Percentiles rank a stretch among this genome's conserved stretches.
Conservation (phyloP, 2,113 vertebrate species). For the Bostrychus sinensis region DNA sequence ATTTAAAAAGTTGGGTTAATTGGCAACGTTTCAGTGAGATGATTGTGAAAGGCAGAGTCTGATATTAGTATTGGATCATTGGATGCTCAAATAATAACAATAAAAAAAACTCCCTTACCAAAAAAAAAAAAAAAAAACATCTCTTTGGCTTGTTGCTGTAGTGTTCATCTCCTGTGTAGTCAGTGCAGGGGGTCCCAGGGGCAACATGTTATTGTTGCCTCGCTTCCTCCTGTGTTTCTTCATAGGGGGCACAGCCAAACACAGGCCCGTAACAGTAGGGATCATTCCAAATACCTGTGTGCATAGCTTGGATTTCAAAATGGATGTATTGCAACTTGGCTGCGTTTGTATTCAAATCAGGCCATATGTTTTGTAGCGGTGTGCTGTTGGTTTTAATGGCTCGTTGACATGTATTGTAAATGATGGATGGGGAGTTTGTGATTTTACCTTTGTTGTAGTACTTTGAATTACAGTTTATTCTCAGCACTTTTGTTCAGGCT, state of each 20-base stretch:
- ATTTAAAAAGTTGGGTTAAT: no score
- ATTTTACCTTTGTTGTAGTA: neutral
- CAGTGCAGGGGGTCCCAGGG: neutral
- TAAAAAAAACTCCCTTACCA: no score
- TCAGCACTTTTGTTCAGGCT: neutral
- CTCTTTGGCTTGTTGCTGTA: neutral
- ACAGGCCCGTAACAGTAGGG: neutral
- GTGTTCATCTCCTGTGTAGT: neutral
- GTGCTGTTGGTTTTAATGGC: neutral
- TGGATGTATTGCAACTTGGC: neutral
- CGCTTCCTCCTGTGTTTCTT: neutral
- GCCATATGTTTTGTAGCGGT: neutral
- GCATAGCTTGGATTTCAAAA: slow-evolving; percentile 2
- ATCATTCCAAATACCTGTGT: slow-evolving; percentile 3
- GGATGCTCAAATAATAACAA: no score
- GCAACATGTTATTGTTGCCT: neutral
- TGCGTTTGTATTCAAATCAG: neutral
- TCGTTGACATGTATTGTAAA: slow-evolving; percentile 11
- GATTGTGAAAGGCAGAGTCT: no score
- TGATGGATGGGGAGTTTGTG: neutral
- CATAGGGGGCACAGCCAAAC: neutral
- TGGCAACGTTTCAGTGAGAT: no score
- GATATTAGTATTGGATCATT: no score
- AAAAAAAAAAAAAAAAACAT: neutral
- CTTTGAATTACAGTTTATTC: neutral